Evolutionary conservation across 2,113 vertebrate species (phyloP), one percentile per base, ranked within the genome.

Genomic region (Tragelaphus buxtoni): DNA sequence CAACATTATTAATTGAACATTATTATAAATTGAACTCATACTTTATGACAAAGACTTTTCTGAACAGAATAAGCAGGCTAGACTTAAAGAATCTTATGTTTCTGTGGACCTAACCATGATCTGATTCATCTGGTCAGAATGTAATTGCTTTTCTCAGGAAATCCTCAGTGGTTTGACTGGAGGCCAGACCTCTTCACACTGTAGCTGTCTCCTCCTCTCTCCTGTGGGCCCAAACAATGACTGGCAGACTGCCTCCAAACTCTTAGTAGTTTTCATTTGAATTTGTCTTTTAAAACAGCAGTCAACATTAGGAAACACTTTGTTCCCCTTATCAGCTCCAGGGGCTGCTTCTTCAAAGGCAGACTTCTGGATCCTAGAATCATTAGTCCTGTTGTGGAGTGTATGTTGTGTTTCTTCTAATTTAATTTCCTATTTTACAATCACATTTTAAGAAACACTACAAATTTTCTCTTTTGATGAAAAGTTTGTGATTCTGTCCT

Each of bases 101-200:
- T 82, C 17, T 80, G 0, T 0, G 8, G 85, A 80, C 80, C 32
- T 94, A 4, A 13, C 26, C 91, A 26, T 0, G 13, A 51, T 55
- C 60, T 8, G 53, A 72, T 94, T 96, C 1, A 1, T 82, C 76
- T 86, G 10, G 1, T 92, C 24, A 82, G 91, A 83, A 88, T n/a
- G 10, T n/a, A 89, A 72, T 53, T 94, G 79, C 49, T 42, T 88
- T 97, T 96, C 91, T 93, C 60, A 93, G 97, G 94, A 98, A 97
- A 93, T 95, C 56, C 76, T 94, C 55, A 42, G 95, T 56, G 83
- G 51, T 95, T 97, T 98, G 94, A 94, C 56, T 5, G 0, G 11
- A 60, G 24, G 80, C 89, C 84, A 69, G 58, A 88, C 94, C 77
- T 61, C 56, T 90, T 95, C 55, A 32, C 12, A 30, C 88, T 4